Conservation (phyloP, 92 coral and sea anemone species). For the Zoanthus sansibaricus region DNA sequence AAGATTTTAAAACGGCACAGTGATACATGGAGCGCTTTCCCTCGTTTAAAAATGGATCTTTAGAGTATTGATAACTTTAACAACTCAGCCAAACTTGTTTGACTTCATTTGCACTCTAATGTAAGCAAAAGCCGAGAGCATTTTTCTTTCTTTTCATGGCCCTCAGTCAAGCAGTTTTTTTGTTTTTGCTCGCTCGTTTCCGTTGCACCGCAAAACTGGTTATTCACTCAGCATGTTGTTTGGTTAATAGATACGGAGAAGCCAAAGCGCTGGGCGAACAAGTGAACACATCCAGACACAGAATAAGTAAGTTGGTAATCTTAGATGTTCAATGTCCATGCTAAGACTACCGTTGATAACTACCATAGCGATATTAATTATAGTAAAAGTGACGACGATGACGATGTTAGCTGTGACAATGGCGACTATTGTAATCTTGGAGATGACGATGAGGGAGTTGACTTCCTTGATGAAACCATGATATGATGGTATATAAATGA, state of each 20-base stretch:
- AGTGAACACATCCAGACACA: constrained; percentile 91
- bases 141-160: not conserved
- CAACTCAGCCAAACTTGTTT: no score
- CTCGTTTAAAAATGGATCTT: no score
- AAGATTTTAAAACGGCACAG: no score
- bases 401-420: no score
- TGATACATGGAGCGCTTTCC: no score
- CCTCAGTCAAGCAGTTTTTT: not conserved
- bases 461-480: no score
- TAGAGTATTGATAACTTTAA: no score
- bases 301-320: constrained; percentile 74
- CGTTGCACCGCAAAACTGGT: not conserved
- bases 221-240: not conserved
- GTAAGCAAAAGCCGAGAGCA: no score
- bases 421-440: no score
- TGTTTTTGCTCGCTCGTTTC: not conserved
- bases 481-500: no score
- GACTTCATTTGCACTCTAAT: no score
- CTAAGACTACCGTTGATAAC: not conserved
- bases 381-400: not conserved
- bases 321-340: not conserved
- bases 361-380: not conserved
- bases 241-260: constrained; percentile 78
- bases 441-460: no score
- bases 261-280: constrained; percentile 96